These are phyloP conservation scores for Ormyrus pomaceus DNA, from an alignment of 2,888 invertebrate genomes.

Conservation along the genomic window DNA sequence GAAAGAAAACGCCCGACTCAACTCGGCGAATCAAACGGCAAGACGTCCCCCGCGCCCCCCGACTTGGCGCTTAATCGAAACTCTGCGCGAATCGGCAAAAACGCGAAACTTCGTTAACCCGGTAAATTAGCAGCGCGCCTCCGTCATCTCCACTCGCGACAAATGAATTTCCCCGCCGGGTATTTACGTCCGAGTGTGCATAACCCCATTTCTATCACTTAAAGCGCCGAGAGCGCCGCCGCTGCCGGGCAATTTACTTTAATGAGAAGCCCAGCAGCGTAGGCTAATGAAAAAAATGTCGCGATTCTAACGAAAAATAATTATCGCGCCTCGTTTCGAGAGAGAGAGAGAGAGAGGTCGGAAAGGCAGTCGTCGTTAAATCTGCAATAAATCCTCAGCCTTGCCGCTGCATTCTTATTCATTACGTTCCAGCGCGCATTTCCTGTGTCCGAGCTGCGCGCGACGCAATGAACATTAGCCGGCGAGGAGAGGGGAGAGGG, in stretches of 20 bases:
- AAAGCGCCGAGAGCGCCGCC: conserved; percentile 3
- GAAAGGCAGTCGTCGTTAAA: conserved; percentile 56
- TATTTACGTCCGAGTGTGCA: conserved; percentile 46
- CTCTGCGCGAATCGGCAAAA: too few relatives aligned
- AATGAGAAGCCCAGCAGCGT: conserved; percentile 31
- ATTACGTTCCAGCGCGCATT: background rate
- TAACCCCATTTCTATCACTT: conserved; percentile 50
- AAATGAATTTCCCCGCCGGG: conserved; percentile 46
- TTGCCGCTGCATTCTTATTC: conserved; percentile 31
- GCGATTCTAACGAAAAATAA: conserved; percentile 35
- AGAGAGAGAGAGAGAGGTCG: background rate
- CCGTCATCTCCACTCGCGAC: background rate
- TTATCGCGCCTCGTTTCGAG: conserved; percentile 57
- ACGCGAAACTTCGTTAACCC: too few relatives aligned
- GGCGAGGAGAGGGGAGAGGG: too few relatives aligned
- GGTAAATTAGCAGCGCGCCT: too few relatives aligned
- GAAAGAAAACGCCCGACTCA: too few relatives aligned
- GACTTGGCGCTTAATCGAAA: too few relatives aligned
- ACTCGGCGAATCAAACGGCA: too few relatives aligned
- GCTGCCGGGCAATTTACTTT: conserved; percentile 44
- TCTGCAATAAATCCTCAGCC: conserved; percentile 60
- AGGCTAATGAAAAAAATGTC: conserved; percentile 44
- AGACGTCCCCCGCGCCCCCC: too few relatives aligned
- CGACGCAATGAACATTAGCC: background rate
- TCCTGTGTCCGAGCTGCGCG: background rate